phyloP scores from a whole-genome alignment of 2,888 invertebrate genomes.

The Phengaris alcon region DNA sequence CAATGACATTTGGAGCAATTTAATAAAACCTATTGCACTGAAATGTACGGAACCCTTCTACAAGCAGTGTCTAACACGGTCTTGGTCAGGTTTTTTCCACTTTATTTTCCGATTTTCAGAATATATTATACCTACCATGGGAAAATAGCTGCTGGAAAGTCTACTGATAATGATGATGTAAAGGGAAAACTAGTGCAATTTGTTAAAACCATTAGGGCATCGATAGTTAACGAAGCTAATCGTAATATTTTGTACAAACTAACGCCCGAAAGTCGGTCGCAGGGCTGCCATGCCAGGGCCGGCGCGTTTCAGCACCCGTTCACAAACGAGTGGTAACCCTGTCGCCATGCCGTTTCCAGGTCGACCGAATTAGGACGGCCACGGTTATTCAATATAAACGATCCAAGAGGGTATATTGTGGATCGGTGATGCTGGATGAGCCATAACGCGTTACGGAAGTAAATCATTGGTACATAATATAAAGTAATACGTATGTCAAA shows the following conservation, averaged over 20 bases:
- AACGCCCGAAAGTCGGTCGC: slow-evolving; percentile 55
- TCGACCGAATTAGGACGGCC: slow-evolving; percentile 52
- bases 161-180: not conserved
- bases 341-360: slow-evolving; percentile 60
- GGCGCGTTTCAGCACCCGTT: slow-evolving; percentile 36
- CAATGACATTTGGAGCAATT: too few relatives aligned
- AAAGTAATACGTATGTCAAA: too few relatives aligned
- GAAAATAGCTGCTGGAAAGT: not conserved
- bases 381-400: slow-evolving; percentile 35
- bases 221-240: slow-evolving; percentile 20
- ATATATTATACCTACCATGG: too few relatives aligned
- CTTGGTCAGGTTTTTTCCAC: not conserved
- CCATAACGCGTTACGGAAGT: too few relatives aligned
- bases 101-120: too few relatives aligned
- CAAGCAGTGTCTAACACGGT: too few relatives aligned
- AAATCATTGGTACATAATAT: too few relatives aligned
- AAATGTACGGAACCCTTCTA: too few relatives aligned
- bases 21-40: too few relatives aligned
- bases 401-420: not conserved
- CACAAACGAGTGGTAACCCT: slow-evolving; percentile 58
- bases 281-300: slow-evolving; percentile 35
- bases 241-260: slow-evolving; percentile 49
- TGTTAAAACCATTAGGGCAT: not conserved
- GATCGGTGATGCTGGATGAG: not conserved
- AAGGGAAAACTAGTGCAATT: not conserved